Base-by-base conservation (phyloP, 2,113 vertebrate genomes). In the Bubo blakistoni region DNA sequence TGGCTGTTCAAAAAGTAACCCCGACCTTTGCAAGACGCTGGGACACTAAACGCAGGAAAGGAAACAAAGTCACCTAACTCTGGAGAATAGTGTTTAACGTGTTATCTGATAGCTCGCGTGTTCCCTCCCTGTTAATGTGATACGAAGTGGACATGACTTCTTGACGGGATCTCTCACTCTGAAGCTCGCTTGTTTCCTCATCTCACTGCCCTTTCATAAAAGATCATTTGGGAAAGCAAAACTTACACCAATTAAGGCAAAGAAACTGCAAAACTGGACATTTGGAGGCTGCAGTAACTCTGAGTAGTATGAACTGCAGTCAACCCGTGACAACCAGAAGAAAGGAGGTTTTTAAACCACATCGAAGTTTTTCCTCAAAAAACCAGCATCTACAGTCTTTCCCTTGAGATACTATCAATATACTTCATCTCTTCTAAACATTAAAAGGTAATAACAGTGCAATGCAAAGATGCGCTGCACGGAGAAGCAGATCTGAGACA, bases 51-150 rank as follows among this genome's bases (percentile, higher is more conserved):
- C 20, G 85, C 21, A 70, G 62, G 74, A n/a, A 38, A 91, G 92
- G 92, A 94, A 95, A 94, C 89, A 95, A 94, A 95, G 86, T 67
- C 84, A 92, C 70, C 79, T 73, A 47, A 87, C 83, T 91, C 67
- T 88, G 70, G 58, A 73, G 92, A 85, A 54, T 4, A 55, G 46
- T 25, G 78, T 88, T 94, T 42, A 77, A 79, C 2, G 10, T 15
- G 92, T 90, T 73, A 95, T 77, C 84, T 80, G 91, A 96, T 90
- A 67, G 11, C 78, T 25, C 4, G 0, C 0, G 3, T 66, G 61
- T 20, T 86, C 94, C 61, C 92, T 61, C 51, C 57, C 27, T 40
- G 89, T 79, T 85, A 65, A 94, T 16, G 11, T 1, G 44, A 93
- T 91, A 85, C 88, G 24, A 77, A 86, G 61, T 21, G 81, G 78